phyloP scores from a whole-genome alignment of 2,888 invertebrate species.

The Drosophila merina region DNA sequence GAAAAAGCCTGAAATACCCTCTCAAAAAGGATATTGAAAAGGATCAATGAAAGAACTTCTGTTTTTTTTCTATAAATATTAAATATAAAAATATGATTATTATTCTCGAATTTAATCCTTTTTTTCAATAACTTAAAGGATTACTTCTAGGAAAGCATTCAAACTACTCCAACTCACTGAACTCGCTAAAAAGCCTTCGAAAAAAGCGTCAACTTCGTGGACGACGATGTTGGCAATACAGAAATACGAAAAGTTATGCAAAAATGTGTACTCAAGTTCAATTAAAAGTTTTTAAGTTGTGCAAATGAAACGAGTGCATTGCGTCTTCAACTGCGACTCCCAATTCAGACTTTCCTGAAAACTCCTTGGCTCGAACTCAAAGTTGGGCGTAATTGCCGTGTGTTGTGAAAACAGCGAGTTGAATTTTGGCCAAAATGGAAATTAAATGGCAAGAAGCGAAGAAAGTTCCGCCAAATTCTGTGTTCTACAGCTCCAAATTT shows the following conservation, averaged over 20 bases:
- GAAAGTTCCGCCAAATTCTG: conserved; percentile 4
- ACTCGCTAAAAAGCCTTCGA: not conserved
- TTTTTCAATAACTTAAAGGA: too few relatives aligned
- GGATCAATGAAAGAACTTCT: too few relatives aligned
- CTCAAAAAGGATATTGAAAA: too few relatives aligned
- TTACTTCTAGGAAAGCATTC: conserved; percentile 6
- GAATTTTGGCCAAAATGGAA: conserved; percentile 16
- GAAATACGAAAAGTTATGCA: conserved; percentile 50
- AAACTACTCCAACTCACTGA: not conserved
- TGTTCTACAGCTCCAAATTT: conserved; percentile 13
- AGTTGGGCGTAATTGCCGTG: conserved; percentile 34
- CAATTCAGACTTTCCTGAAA: conserved; percentile 13
- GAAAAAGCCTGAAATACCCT: too few relatives aligned
- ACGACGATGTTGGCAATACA: conserved; percentile 30
- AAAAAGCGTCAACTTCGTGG: conserved; percentile 21
- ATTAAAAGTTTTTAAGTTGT: conserved; percentile 56
- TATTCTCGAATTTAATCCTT: too few relatives aligned
- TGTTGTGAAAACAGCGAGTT: conserved; percentile 13
- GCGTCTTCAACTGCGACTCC: conserved; percentile 35
- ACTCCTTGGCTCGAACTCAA: conserved; percentile 5
- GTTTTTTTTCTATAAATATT: too few relatives aligned
- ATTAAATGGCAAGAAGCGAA: conserved; percentile 7
- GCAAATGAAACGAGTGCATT: conserved; percentile 52
- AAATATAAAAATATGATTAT: too few relatives aligned
- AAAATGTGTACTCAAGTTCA: conserved; percentile 54